These are phyloP conservation scores for Latrodectus geometricus DNA, from an alignment of 1,140 invertebrate species.

Conservation along the genomic window DNA sequence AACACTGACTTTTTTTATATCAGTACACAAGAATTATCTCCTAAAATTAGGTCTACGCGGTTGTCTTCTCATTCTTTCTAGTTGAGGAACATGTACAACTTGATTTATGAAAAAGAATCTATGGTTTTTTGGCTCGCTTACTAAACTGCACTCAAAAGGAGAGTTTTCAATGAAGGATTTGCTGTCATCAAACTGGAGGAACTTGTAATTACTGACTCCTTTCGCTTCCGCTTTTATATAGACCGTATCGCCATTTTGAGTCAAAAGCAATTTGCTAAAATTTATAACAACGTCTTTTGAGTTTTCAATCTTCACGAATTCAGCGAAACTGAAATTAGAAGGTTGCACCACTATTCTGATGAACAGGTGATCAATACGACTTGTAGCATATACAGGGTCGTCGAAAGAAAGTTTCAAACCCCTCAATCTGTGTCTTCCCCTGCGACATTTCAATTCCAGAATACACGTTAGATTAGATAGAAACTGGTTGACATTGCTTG, in stretches of 20 bases:
- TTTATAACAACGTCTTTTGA: not conserved
- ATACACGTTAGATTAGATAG: not conserved
- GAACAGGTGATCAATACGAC: not conserved
- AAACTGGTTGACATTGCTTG: no score
- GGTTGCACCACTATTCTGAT: not conserved
- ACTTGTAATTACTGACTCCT: slow-evolving; percentile 24
- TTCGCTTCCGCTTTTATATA: slow-evolving; percentile 1
- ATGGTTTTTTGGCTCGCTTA: slow-evolving; percentile 9
- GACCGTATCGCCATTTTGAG: not conserved
- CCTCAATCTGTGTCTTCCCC: not conserved
- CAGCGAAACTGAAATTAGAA: not conserved
- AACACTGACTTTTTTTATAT: no score
- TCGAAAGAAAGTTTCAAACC: slow-evolving; percentile 18
- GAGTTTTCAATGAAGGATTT: not conserved
- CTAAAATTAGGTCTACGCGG: no score
- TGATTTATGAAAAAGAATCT: slow-evolving; percentile 26
- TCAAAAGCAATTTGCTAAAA: not conserved
- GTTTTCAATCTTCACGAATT: slow-evolving; percentile 8
- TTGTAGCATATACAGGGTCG: not conserved
- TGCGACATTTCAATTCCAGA: slow-evolving; percentile 3
- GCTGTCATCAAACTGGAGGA: slow-evolving; percentile 10
- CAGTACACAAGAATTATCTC: no score
- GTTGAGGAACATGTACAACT: not conserved
- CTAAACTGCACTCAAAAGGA: slow-evolving; percentile 11
- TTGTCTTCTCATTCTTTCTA: no score